These are phyloP conservation scores for Gymnocheta viridis DNA, from an alignment of 2,888 invertebrate species.

Conservation along the genomic window DNA sequence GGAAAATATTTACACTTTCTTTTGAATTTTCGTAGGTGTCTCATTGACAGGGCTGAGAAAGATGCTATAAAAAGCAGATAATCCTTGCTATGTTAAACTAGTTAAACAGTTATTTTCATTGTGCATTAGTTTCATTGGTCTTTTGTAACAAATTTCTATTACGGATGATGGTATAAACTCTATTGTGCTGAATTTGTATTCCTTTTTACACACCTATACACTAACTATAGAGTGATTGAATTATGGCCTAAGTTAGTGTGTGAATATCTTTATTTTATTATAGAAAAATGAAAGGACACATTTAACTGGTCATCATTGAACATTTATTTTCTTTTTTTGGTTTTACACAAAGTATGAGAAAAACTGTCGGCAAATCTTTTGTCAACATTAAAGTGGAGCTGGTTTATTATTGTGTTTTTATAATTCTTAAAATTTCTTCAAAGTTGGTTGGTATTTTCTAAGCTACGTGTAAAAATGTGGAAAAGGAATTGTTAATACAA, in stretches of 20 bases:
- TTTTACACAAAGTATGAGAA: conserved; percentile 5
- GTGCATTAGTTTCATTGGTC: conserved; percentile 6
- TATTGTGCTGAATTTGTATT: conserved; percentile 35
- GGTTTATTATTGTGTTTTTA: conserved; percentile 28
- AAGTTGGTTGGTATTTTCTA: conserved; percentile 46
- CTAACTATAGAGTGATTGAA: background rate
- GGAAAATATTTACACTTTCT: conserved; percentile 77
- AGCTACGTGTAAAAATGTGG: conserved; percentile 66
- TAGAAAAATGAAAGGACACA: conserved; percentile 49
- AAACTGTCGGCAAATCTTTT: conserved; percentile 61
- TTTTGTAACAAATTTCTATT: conserved; percentile 37
- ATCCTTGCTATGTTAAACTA: conserved; percentile 41
- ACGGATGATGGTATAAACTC: conserved; percentile 6
- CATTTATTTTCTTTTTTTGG: conserved; percentile 20
- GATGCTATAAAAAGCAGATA: conserved; percentile 9
- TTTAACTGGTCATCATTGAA: conserved; percentile 62
- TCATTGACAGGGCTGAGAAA: conserved; percentile 50
- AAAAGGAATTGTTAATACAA: conserved; percentile 62
- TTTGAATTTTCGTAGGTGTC: conserved; percentile 3
- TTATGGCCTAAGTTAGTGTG: conserved; percentile 45
- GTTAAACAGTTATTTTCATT: conserved; percentile 67
- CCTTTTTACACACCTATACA: background rate
- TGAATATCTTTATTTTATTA: conserved; percentile 60
- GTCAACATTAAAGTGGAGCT: conserved; percentile 59
- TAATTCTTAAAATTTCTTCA: conserved; percentile 8